Percentiles rank a stretch among this genome's conserved stretches.
Conservation (phyloP, 1,140 invertebrate species). For the Laodelphax striatellus region DNA sequence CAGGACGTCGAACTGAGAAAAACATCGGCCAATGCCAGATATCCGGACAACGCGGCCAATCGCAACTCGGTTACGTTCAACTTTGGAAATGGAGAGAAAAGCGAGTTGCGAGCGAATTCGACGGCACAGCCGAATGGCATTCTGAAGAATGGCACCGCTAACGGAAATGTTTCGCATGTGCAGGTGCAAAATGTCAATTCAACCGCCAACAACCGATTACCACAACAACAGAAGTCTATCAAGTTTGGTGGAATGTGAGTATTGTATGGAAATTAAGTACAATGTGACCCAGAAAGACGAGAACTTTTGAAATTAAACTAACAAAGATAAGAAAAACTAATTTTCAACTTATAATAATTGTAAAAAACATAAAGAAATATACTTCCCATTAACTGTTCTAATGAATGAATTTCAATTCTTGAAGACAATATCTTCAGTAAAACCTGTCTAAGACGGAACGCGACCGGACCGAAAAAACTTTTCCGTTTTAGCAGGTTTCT, state of each 20-base stretch:
- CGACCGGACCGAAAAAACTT: no score
- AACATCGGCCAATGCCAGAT: background rate
- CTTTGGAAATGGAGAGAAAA: slow-evolving; percentile 13
- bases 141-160: slow-evolving; percentile 18
- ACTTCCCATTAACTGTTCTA: no score
- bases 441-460: no score
- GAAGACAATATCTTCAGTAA: no score
- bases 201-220: background rate
- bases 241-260: slow-evolving; percentile 21
- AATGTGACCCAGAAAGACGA: no score
- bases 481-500: no score
- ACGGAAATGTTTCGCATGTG: slow-evolving; percentile 14
- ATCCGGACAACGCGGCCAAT: slow-evolving; percentile 4
- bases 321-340: no score
- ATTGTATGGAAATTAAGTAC: no score
- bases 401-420: no score
- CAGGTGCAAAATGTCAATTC: slow-evolving; percentile 9
- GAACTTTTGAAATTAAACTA: no score
- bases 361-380: no score
- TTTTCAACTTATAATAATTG: no score
- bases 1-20: slow-evolving; percentile 2
- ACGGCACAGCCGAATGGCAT: slow-evolving; percentile 16
- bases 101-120: slow-evolving; percentile 9
- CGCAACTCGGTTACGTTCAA: slow-evolving; percentile 17
- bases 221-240: slow-evolving; percentile 13